These are phyloP conservation scores for Takifugu rubripes DNA, from an alignment of 2,797 vertebrate species.

Conservation along the genomic window DNA sequence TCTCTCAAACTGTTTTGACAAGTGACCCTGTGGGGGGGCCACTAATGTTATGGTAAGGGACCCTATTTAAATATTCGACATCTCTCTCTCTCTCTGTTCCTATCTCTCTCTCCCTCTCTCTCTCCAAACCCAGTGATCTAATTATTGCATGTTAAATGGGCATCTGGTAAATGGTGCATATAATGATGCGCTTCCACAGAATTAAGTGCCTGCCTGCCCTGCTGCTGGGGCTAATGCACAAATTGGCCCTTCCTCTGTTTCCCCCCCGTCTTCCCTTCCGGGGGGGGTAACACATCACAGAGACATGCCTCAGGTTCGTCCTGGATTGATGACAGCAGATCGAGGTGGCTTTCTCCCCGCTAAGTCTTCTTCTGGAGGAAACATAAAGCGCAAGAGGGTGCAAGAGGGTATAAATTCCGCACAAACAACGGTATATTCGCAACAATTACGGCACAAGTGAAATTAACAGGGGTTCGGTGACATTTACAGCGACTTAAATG, in stretches of 20 bases:
- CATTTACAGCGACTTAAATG: constrained; percentile 20
- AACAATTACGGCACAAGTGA: background rate
- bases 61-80: constrained; percentile 70
- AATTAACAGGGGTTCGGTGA: background rate
- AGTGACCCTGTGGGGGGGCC: constrained; percentile 70
- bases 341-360: constrained; percentile 45
- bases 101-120: constrained; percentile 26
- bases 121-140: constrained; percentile 77
- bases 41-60: constrained; percentile 77
- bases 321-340: constrained; percentile 68
- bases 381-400: constrained; percentile 8
- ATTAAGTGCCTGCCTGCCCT: constrained; percentile 79
- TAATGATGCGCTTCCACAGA: constrained; percentile 83
- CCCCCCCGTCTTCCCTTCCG: constrained; percentile 54
- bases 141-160: constrained; percentile 88
- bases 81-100: constrained; percentile 39
- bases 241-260: constrained; percentile 74
- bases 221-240: constrained; percentile 77
- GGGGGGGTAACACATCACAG: constrained; percentile 52
- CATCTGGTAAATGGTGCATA: constrained; percentile 85
- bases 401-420: background rate
- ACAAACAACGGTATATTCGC: background rate
- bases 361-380: constrained; percentile 22
- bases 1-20: constrained; percentile 78
- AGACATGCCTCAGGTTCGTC: constrained; percentile 67